Percentiles rank a stretch among this genome's conserved stretches.
Evolutionary conservation across 2,797 vertebrate genomes (phyloP).

Genomic region (Podargus strigoides): DNA sequence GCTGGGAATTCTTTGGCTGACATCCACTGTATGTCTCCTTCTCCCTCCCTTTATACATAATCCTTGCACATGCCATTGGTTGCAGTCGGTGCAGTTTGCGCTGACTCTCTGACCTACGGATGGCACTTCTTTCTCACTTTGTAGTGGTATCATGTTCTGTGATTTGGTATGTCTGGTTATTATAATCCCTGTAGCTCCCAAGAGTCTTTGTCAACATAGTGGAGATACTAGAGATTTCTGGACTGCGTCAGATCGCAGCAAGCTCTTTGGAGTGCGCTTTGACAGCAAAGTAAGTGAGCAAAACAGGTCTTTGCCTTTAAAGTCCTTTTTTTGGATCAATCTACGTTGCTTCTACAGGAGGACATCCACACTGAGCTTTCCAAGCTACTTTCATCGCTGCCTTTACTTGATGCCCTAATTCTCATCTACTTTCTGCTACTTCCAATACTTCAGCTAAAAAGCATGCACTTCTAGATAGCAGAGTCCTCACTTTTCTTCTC

Average conservation of each 20-base stretch:
- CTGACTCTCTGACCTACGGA: neutral
- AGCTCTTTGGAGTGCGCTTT: conserved; percentile 73
- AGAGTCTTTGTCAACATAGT: conserved; percentile 84
- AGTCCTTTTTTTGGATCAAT: neutral
- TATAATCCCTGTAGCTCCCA: conserved; percentile 80
- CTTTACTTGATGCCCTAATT: neutral
- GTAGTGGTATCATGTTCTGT: conserved; percentile 29
- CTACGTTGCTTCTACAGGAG: neutral
- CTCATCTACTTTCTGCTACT: neutral
- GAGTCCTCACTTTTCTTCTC: neutral
- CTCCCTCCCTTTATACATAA: neutral
- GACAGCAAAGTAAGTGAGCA: conserved; percentile 75
- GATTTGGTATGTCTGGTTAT: conserved; percentile 7
- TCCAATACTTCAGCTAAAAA: neutral
- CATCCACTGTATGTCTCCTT: neutral
- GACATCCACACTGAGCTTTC: neutral
- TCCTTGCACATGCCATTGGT: neutral
- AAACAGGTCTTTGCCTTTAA: neutral
- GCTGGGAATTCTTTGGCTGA: neutral
- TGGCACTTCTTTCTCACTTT: conserved; percentile 4
- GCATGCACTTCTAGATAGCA: neutral
- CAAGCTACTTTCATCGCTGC: neutral
- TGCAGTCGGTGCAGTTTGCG: neutral
- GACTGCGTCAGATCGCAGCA: conserved; percentile 75
- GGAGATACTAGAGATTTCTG: conserved; percentile 82